Conservation (phyloP, 2,888 invertebrate species). For the Campoplex capitator region DNA sequence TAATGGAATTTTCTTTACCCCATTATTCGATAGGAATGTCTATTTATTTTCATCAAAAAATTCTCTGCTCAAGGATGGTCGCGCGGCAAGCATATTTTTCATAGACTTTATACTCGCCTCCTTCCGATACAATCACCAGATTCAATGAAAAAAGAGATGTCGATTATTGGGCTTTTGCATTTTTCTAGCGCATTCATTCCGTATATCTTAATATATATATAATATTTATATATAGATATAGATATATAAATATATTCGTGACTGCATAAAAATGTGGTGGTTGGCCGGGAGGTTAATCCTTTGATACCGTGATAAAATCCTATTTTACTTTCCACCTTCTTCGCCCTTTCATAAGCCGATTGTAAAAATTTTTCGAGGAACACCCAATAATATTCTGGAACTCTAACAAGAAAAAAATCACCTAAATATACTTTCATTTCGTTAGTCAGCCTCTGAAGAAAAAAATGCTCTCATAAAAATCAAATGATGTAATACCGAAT, state of each 20-base stretch:
- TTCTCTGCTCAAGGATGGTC: background rate
- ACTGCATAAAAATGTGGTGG: no score
- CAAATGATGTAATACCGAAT: background rate
- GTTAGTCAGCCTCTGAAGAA: no score
- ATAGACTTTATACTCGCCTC: background rate
- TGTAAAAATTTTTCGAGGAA: conserved; percentile 39
- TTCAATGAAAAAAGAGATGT: background rate
- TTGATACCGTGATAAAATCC: conserved; percentile 58
- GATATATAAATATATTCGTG: background rate
- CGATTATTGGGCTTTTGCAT: background rate
- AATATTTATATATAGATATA: background rate
- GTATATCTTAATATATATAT: background rate
- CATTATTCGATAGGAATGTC: background rate
- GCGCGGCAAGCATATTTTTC: background rate
- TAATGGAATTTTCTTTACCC: background rate
- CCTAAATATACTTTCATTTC: no score
- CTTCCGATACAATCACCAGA: background rate
- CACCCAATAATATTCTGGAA: background rate
- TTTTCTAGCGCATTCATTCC: background rate
- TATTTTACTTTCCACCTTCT: conserved; percentile 66
- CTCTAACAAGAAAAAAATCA: background rate
- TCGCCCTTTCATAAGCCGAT: conserved; percentile 62
- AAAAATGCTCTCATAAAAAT: no score
- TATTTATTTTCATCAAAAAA: background rate
- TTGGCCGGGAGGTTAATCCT: conserved; percentile 53